These are phyloP conservation scores for Bombus pascuorum DNA, from an alignment of 1,140 invertebrate genomes.

Conservation along the genomic window DNA sequence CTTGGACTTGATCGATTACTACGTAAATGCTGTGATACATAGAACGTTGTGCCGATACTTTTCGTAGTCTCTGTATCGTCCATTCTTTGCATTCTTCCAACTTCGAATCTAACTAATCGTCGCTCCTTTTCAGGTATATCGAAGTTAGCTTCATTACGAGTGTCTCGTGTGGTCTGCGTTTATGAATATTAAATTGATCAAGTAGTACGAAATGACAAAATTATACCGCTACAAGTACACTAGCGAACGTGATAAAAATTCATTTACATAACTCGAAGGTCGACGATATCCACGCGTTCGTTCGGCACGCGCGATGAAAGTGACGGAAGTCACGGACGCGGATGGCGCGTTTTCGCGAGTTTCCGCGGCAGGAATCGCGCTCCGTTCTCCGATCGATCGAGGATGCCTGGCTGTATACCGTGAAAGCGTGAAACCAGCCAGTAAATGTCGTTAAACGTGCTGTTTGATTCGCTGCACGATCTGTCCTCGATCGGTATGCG, in stretches of 20 bases:
- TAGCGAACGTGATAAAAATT: neutral
- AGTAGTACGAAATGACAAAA: too few relatives aligned
- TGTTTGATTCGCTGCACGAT: slow-evolving; percentile 67
- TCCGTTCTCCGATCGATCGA: neutral
- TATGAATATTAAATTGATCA: too few relatives aligned
- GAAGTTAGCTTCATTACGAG: too few relatives aligned
- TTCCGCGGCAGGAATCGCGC: neutral
- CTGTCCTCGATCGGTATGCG: slow-evolving; percentile 71
- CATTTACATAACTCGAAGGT: neutral
- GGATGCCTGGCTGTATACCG: neutral
- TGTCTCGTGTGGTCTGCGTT: too few relatives aligned
- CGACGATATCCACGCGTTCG: neutral
- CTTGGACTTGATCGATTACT: too few relatives aligned
- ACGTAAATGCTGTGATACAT: too few relatives aligned
- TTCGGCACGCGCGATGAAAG: slow-evolving; percentile 17
- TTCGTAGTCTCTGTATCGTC: too few relatives aligned
- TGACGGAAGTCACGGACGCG: slow-evolving; percentile 9
- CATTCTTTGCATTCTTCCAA: too few relatives aligned
- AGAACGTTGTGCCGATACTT: too few relatives aligned
- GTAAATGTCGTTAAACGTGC: slow-evolving; percentile 49
- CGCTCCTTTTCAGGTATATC: too few relatives aligned
- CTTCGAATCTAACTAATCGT: too few relatives aligned
- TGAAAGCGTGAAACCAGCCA: slow-evolving; percentile 28
- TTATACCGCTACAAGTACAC: too few relatives aligned
- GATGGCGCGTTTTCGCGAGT: neutral